These are phyloP conservation scores for Nomada ferruginata DNA, from an alignment of 2,888 invertebrate genomes.

Conservation along the genomic window DNA sequence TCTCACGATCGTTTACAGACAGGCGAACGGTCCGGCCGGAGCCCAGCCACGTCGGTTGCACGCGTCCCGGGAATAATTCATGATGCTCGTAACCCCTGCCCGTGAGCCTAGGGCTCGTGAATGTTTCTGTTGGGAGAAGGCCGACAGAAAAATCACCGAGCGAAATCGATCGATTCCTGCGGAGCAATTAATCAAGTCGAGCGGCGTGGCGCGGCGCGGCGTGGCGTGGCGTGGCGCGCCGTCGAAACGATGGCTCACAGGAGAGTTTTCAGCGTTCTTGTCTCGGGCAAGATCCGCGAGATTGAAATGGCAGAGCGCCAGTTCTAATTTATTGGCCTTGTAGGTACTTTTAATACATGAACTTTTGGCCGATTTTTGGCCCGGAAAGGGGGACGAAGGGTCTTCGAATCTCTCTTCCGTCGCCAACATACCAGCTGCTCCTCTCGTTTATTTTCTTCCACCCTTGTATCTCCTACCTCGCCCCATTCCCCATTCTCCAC, in stretches of 20 bases:
- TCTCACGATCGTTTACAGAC: constrained; percentile 16
- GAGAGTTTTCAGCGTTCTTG: constrained; percentile 72
- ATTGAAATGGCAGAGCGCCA: constrained; percentile 83
- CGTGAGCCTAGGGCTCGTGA: no score
- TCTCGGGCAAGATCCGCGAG: constrained; percentile 78
- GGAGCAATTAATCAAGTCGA: constrained; percentile 69
- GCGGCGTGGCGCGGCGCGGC: not conserved
- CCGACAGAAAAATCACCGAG: constrained; percentile 33
- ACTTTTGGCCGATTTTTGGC: constrained; percentile 74
- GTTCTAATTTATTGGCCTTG: constrained; percentile 81
- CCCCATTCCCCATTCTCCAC: not conserved
- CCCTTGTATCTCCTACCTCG: no score
- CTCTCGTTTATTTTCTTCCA: not conserved
- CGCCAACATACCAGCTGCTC: constrained; percentile 41
- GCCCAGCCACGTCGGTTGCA: no score
- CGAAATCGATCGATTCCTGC: constrained; percentile 62
- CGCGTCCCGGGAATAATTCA: no score
- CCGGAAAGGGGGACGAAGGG: constrained; percentile 45
- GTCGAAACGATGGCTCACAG: constrained; percentile 64
- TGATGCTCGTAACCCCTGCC: no score
- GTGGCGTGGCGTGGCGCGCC: constrained; percentile 1
- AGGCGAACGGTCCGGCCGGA: not conserved
- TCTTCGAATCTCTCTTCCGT: constrained; percentile 19
- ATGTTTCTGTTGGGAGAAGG: not conserved
- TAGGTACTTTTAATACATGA: constrained; percentile 77